phyloP scores from a whole-genome alignment of 2,113 vertebrate species.

The Asarcornis scutulata region DNA sequence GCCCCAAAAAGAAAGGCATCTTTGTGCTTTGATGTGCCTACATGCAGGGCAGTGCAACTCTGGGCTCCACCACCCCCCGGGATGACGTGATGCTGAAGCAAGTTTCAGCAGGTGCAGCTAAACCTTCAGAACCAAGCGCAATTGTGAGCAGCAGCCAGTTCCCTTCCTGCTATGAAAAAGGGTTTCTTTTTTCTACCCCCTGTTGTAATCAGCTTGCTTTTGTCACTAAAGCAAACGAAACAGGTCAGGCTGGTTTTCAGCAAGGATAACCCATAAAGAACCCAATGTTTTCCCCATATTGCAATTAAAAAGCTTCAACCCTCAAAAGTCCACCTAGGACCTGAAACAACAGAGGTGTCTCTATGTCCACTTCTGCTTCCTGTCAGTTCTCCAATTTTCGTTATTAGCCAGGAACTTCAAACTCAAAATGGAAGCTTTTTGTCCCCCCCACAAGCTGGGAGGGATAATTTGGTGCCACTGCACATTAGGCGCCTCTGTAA shows the following conservation, averaged over 20 bases:
- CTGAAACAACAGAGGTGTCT: background rate
- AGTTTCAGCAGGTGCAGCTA: background rate
- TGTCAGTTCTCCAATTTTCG: background rate
- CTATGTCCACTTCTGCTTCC: background rate
- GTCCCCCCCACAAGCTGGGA: background rate
- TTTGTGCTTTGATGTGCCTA: background rate
- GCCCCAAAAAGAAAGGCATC: background rate
- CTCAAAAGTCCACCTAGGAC: background rate
- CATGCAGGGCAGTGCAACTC: background rate
- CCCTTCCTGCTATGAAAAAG: background rate
- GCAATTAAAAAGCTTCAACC: background rate
- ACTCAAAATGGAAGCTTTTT: background rate
- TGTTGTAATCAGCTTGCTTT: background rate
- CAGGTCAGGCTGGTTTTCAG: slow-evolving; percentile 18
- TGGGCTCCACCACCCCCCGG: accelerated
- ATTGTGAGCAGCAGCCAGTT: background rate
- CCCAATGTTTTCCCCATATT: background rate
- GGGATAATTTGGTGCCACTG: background rate
- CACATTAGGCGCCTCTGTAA: background rate
- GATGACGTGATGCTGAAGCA: background rate
- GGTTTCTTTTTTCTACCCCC: background rate
- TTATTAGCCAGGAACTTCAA: background rate
- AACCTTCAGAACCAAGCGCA: background rate
- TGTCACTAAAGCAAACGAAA: background rate
- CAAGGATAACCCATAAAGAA: background rate